These are phyloP conservation scores for Drosophila sordidula DNA, from an alignment of 2,888 invertebrate genomes.

Conservation along the genomic window DNA sequence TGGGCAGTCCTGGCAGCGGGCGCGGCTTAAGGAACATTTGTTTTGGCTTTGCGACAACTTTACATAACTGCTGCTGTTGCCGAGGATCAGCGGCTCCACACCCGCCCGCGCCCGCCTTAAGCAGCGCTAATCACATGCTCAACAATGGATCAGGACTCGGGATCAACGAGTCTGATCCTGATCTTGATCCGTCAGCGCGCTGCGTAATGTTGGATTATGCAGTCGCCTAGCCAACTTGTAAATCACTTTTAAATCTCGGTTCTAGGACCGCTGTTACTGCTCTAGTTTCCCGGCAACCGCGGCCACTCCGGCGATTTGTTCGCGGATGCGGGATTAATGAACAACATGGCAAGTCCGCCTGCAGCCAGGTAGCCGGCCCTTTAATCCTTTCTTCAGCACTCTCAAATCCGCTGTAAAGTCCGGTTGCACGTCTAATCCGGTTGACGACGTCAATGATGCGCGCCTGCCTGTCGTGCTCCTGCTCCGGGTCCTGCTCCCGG, in stretches of 20 bases:
- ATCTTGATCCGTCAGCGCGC: constrained; percentile 37
- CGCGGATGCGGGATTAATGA: constrained; percentile 67
- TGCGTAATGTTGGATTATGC: constrained; percentile 76
- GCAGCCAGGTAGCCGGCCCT: constrained; percentile 57
- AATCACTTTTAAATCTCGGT: constrained; percentile 59
- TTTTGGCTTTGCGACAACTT: constrained; percentile 64
- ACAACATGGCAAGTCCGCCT: constrained; percentile 27
- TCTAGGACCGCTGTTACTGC: constrained; percentile 22
- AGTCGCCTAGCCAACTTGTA: constrained; percentile 50
- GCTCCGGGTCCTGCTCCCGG: neutral
- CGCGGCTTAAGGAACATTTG: constrained; percentile 53
- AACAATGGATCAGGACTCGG: constrained; percentile 60
- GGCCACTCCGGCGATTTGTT: constrained; percentile 32
- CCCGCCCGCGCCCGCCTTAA: constrained; percentile 60
- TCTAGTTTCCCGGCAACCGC: constrained; percentile 56
- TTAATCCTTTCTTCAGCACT: constrained; percentile 73
- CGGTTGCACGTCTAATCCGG: constrained; percentile 76
- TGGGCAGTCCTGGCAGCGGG: neutral
- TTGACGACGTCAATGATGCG: constrained; percentile 61
- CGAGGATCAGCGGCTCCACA: constrained; percentile 62
- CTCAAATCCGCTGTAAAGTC: constrained; percentile 65
- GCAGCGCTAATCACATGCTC: constrained; percentile 72
- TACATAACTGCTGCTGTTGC: constrained; percentile 58
- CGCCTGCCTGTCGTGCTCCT: constrained; percentile 22
- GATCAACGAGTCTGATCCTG: constrained; percentile 59